Base-by-base conservation (phyloP, 2,113 vertebrate species). In the Heptranchias perlo region DNA sequence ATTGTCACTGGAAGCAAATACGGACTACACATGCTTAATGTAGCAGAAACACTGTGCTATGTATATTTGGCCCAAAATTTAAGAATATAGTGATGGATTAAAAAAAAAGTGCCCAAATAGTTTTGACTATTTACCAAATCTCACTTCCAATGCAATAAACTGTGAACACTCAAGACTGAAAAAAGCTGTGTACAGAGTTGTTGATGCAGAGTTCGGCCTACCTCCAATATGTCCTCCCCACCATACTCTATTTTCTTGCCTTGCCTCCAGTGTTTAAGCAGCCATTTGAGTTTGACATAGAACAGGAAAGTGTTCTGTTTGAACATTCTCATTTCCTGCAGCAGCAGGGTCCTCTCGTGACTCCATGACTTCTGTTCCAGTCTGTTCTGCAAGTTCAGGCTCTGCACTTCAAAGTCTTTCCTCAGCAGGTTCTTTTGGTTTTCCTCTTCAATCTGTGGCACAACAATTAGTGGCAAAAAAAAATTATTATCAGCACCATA, bases 251-350 rank as follows among this genome's bases (percentile, higher is more conserved):
- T 97, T 96, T 97, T 97, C 96, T 97, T 98, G 61, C 98, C 98
- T 69, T 98, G 98, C 96, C 98, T 98, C 99, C 99, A 99, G 96
- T 98, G 98, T 96, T 98, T 98, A 23, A 99, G 98, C 96, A 99
- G 98, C 98, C 98, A 98, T 96, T 98, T 98, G 96, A 99, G 98
- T 97, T 99, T 99, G 97, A 99, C 98, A 73, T 99, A 99, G 96
- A 99, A 97, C 73, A 99, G 97, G 97, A 99, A 98, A 58, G 98
- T 98, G 97, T 98, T 99, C 96, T 99, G 98, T 96, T 98, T 98
- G 97, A 99, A 98, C 97, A 98, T 98, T 18, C 98, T 97, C 62
- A 99, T 97, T 96, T 99, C 99, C 96, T 99, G 98, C 92, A 98
- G 98, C 96, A 99, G 97, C 84, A 97, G 65, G 0, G 96, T 97